Percentiles rank a stretch among this genome's conserved stretches.
Evolutionary conservation across 2,113 vertebrate genomes (phyloP).

Genomic region (Pluvialis apricaria): DNA sequence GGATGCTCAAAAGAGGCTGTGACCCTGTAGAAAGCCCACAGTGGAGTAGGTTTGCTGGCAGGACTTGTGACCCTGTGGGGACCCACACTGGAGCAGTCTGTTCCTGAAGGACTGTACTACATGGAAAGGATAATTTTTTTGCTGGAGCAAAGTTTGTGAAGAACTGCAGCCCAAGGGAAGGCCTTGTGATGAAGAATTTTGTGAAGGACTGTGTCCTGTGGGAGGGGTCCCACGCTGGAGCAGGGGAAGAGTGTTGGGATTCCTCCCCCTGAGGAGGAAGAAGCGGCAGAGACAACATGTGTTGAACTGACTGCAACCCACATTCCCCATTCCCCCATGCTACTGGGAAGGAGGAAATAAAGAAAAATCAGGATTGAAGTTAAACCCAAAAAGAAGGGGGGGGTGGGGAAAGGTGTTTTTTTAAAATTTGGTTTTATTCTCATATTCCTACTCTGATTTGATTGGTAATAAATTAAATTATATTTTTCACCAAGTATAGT

Average conservation of each 20-base stretch:
- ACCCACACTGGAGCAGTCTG: fast-evolving
- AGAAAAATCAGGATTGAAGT: neutral
- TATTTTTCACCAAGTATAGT: neutral
- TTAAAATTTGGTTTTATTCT: neutral
- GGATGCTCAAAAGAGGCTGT: neutral
- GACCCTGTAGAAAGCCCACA: no score
- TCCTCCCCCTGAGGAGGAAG: neutral
- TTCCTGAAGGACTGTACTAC: neutral
- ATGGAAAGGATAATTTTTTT: fast-evolving
- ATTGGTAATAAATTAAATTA: neutral
- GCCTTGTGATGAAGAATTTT: neutral
- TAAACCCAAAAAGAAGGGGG: neutral
- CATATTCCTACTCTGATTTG: neutral
- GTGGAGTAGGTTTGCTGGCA: no score
- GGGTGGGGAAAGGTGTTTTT: neutral
- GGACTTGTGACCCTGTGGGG: no score
- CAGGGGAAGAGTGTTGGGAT: neutral
- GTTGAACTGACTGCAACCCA: neutral
- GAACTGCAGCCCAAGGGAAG: neutral
- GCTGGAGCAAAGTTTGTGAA: neutral
- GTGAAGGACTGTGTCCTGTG: neutral
- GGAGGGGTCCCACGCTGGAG: neutral
- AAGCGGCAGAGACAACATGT: fast-evolving
- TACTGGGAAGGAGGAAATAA: no score
- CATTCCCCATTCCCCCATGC: fast-evolving